Evolutionary conservation across 1,140 invertebrate genomes (phyloP).

Genomic region (Eumaeus atala): DNA sequence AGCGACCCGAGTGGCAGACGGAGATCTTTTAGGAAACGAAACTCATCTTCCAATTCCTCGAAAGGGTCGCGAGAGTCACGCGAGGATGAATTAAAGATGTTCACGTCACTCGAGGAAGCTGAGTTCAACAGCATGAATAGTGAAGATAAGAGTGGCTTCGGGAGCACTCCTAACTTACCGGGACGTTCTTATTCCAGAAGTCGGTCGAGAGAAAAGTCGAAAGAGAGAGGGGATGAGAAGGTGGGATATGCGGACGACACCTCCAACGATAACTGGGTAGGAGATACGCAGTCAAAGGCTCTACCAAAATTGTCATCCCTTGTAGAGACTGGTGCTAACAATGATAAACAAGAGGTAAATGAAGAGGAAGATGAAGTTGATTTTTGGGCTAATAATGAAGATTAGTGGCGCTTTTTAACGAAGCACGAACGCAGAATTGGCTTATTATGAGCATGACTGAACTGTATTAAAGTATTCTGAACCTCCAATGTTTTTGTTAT

Average conservation of each 20-base stretch:
- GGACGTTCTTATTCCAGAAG: slow-evolving; percentile 70
- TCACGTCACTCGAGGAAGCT: slow-evolving; percentile 76
- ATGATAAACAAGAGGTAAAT: slow-evolving; percentile 52
- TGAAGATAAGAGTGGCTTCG: slow-evolving; percentile 40
- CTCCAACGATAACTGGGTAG: slow-evolving; percentile 37
- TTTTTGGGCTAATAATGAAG: slow-evolving; percentile 64
- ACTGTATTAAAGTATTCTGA: slow-evolving; percentile 53
- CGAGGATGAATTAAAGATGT: slow-evolving; percentile 76
- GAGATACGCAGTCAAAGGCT: slow-evolving; percentile 40
- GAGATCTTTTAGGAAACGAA: slow-evolving; percentile 75
- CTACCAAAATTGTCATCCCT: slow-evolving; percentile 54
- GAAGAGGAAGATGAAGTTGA: slow-evolving; percentile 58
- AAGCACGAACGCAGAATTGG: slow-evolving; percentile 47
- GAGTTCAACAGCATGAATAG: slow-evolving; percentile 67
- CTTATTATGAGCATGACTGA: slow-evolving; percentile 62
- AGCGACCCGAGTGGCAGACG: slow-evolving; percentile 75
- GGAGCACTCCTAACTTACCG: slow-evolving; percentile 67
- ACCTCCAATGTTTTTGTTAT: slow-evolving; percentile 58
- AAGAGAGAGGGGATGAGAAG: slow-evolving; percentile 39
- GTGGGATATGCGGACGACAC: slow-evolving; percentile 30
- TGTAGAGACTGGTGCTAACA: slow-evolving; percentile 50
- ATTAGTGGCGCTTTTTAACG: slow-evolving; percentile 52
- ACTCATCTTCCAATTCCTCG: slow-evolving; percentile 75
- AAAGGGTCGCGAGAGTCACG: slow-evolving; percentile 74
- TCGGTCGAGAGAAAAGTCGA: slow-evolving; percentile 60